Evolutionary conservation across 2,888 invertebrate species (phyloP).

Genomic region (Galerucella pusilla): DNA sequence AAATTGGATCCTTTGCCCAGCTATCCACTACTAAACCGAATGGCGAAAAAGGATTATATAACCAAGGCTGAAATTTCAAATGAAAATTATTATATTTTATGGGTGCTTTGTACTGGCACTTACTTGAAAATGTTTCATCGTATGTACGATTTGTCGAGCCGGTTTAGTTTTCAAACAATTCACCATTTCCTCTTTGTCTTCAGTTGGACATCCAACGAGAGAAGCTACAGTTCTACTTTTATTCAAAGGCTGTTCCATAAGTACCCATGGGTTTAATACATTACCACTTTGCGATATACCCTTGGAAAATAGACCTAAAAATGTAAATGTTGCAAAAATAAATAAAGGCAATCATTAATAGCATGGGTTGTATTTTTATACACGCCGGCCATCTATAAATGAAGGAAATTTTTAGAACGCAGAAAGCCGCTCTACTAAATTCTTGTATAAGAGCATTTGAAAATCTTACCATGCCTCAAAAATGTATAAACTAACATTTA

Average conservation of each 20-base stretch:
- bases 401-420: no score
- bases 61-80: conserved; percentile 65
- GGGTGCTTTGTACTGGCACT: background rate
- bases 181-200: conserved; percentile 64
- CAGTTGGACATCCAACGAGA: conserved; percentile 73
- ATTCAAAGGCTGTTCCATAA: conserved; percentile 69
- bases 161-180: conserved; percentile 74
- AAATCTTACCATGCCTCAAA: no score
- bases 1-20: conserved; percentile 70
- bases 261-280: conserved; percentile 71
- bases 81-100: background rate
- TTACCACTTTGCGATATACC: conserved; percentile 80
- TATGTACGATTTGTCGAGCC: conserved; percentile 71
- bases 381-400: no score
- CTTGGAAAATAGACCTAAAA: conserved; percentile 69
- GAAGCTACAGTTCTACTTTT: conserved; percentile 72
- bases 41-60: conserved; percentile 77
- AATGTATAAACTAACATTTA: no score
- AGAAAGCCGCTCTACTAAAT: no score
- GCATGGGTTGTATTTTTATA: background rate
- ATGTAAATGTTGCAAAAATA: background rate
- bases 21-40: conserved; percentile 79
- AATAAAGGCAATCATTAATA: background rate
- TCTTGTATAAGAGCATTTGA: no score
- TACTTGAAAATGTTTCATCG: conserved; percentile 71